Evolutionary conservation across 37 sponge, comb jelly and placozoan genomes (phyloP), one percentile per base, ranked within the genome.

Genomic region (Spongilla lacustris): DNA sequence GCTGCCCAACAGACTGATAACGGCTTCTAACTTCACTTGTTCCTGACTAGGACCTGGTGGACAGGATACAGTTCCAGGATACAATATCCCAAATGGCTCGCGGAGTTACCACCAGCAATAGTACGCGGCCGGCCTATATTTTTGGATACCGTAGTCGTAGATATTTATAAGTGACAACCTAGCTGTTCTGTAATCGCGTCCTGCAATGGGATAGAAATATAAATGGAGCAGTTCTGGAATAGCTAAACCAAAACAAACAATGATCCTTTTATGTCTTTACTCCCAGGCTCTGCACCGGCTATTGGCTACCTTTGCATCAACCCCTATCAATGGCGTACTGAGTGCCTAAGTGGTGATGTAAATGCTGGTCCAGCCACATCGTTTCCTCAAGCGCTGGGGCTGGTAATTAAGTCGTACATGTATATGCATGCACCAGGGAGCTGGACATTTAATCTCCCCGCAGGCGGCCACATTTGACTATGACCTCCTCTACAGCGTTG

Each of bases 281-380:
- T n/a, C 30, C 71, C 66, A 86, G 90, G 90, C 28, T 85, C 90
- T 36, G 93, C 93, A 26, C 93, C 93, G 25, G 93, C 89, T 50
- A 92, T 92, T 13, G 22, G 35, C 26, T 49, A 81, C 12, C 89
- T 92, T 2, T 86, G 86, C 46, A 92, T 92, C 66, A 89, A 92
- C 17, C 91, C 90, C 6, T 92, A 92, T 86, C 90, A 92, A 67
- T 92, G 89, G 89, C 85, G 93, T 24, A 89, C 90, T 26, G 90
- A 89, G 76, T 89, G 90, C 66, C 69, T 89, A 0, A 79, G 85
- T 68, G 90, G 90, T 12, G 86, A 85, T 67, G 90, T 89, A 10
- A 35, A 4, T 79, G 90, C 90, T 2, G 90, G 90, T 19, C 74
- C 80, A 8, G 90, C 90, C 4, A 89, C 90, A 3, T 89, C 90